phyloP scores from a whole-genome alignment of 2,888 invertebrate genomes.

The Elaeidobius kamerunicus region DNA sequence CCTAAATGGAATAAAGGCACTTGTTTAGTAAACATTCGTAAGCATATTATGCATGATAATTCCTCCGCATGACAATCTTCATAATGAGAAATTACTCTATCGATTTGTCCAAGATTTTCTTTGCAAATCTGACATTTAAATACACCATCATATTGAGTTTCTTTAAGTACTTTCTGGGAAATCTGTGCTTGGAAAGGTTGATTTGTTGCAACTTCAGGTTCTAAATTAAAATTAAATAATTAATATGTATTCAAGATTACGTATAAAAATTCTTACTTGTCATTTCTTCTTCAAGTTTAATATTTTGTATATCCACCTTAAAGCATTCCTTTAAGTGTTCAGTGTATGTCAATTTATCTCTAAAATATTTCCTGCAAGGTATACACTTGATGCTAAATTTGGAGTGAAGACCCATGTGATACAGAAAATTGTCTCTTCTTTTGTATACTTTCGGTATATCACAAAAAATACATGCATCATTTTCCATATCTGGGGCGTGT shows the following conservation, averaged over 20 bases:
- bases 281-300: constrained; percentile 13
- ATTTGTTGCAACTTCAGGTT: constrained; percentile 4
- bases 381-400: constrained; percentile 28
- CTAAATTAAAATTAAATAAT: constrained; percentile 3
- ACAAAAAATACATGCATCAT: constrained; percentile 24
- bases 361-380: constrained; percentile 27
- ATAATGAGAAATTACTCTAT: constrained; percentile 22
- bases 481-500: constrained; percentile 21
- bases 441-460: constrained; percentile 24
- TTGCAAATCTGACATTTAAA: constrained; percentile 25
- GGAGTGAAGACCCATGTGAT: constrained; percentile 28
- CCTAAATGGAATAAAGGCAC: constrained; percentile 27
- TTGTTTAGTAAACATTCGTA: constrained; percentile 24
- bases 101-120: constrained; percentile 20
- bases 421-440: constrained; percentile 22
- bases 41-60: constrained; percentile 21
- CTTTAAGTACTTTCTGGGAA: constrained; percentile 19
- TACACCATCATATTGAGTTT: constrained; percentile 23
- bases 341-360: constrained; percentile 10
- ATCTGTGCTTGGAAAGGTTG: constrained; percentile 4
- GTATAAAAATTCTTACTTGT: neutral
- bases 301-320: constrained; percentile 12
- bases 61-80: constrained; percentile 20
- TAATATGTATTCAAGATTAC: neutral
- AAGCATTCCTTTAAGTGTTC: constrained; percentile 25